Percentiles rank a stretch among this genome's conserved stretches.
Conservation (phyloP, 2,797 vertebrate species). For the Poeciliopsis infans region DNA sequence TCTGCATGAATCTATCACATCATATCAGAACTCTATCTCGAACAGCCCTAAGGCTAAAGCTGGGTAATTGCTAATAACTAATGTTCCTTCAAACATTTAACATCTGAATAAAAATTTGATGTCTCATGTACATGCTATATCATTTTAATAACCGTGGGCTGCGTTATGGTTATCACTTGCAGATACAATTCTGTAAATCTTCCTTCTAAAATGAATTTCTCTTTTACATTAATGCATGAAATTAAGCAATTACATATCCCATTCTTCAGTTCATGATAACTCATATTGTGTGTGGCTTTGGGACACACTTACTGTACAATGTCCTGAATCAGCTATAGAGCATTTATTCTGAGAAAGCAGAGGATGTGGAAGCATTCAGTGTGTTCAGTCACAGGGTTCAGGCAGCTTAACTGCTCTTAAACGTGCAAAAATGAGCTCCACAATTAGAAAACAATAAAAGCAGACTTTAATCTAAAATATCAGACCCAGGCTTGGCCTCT, state of each 20-base stretch:
- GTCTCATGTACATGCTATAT: conserved; percentile 39
- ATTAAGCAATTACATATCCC: conserved; percentile 55
- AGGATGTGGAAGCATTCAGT: conserved; percentile 6
- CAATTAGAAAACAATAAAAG: conserved; percentile 43
- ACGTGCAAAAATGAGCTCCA: conserved; percentile 44
- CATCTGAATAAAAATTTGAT: conserved; percentile 43
- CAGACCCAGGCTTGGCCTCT: conserved; percentile 48
- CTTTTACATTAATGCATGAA: conserved; percentile 59
- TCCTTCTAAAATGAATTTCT: conserved; percentile 51
- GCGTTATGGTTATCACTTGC: conserved; percentile 24
- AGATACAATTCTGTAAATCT: conserved; percentile 48
- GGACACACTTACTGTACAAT: conserved; percentile 46
- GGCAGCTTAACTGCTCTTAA: conserved; percentile 23
- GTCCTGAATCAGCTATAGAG: conserved; percentile 46
- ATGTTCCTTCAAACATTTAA: conserved; percentile 45
- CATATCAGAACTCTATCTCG: conserved; percentile 28
- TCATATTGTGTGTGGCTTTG: conserved; percentile 45
- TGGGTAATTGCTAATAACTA: conserved; percentile 43
- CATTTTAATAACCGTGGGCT: conserved; percentile 29
- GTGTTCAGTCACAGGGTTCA: conserved; percentile 22
- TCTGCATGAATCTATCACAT: conserved; percentile 35
- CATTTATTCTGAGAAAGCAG: conserved; percentile 22
- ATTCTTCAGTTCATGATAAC: conserved; percentile 56
- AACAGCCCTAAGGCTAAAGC: conserved; percentile 36
- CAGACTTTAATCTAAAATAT: conserved; percentile 54